Percentiles rank a stretch among this genome's conserved stretches.
These are phyloP conservation scores for Eretmocerus hayati DNA, from an alignment of 2,888 invertebrate species.

Conservation along the genomic window DNA sequence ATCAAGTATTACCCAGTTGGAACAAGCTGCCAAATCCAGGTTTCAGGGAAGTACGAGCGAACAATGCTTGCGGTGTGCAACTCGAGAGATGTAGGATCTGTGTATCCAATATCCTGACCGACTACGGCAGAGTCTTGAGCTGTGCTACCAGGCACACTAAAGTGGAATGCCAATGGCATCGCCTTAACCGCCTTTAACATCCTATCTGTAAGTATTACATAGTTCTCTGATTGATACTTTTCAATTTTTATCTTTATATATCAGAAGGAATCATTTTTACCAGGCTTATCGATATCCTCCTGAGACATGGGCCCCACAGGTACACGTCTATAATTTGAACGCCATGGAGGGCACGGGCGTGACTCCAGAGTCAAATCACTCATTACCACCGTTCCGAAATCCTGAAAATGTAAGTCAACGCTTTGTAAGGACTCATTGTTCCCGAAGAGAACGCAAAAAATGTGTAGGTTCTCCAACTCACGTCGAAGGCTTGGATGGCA, in stretches of 20 bases:
- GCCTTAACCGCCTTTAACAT: conserved; percentile 33
- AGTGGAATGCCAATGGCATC: conserved; percentile 37
- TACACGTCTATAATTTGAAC: conserved; percentile 24
- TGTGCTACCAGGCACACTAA: conserved; percentile 24
- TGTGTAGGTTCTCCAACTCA: too few species aligned
- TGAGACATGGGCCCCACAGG: conserved; percentile 24
- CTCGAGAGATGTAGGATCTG: conserved; percentile 30
- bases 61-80: conserved; percentile 33
- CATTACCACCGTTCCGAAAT: conserved; percentile 51
- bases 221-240: background rate
- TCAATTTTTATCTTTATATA: background rate
- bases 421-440: too few species aligned
- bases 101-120: conserved; percentile 35
- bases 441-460: too few species aligned
- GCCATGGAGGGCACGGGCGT: conserved; percentile 47
- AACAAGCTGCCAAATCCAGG: conserved; percentile 61
- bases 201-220: conserved; percentile 24
- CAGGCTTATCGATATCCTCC: conserved; percentile 30
- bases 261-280: conserved; percentile 19
- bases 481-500: conserved; percentile 45
- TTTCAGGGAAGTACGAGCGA: conserved; percentile 53
- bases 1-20: conserved; percentile 49
- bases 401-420: too few species aligned
- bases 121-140: conserved; percentile 23
- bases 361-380: conserved; percentile 52